Evolutionary conservation across 2,113 vertebrate species (phyloP), one percentile per base, ranked within the genome.

Genomic region (Labeo rohita): DNA sequence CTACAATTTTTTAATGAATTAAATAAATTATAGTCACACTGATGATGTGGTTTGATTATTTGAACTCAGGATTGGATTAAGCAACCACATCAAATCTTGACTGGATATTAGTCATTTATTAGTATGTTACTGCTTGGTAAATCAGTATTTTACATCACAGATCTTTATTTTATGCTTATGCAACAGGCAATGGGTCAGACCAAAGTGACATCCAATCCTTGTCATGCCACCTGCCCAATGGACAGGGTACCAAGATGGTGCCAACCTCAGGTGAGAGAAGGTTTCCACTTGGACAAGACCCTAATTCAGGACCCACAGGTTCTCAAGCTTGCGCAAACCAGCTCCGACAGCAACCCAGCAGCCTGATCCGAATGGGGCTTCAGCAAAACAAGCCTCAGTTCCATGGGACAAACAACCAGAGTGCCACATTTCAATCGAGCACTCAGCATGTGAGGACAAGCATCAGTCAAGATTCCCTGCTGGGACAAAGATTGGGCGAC

Each of bases 151-250:
- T 36, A 66, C 49, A 15, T 15, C 54, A 87, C 18, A 34, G 45
- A 0, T 77, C 10, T n/a, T 80, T 15, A 28, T 28, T n/a, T 36
- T 18, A 66, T 28, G 16, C 8, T 16, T 49, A 95, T 90, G 94
- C 96, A 89, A 80, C 94, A 86, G 97, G 93, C 91, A 94, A 92
- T 34, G 95, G 93, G 80, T 95, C 96, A 34, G 96, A 96, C n/a
- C 95, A 95, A 1, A 95, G 92, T 90, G 93, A 95, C 84, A 91
- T 96, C 9, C 92, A 95, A 36, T 91, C 96, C 76, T 93, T 93
- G 87, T 91, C 96, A 65, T 96, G 94, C 92, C 96, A 97, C 83
- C 89, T 97, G 89, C 90, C 96, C 0, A 93, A 94, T 13, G 90
- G 94, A 0, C 89, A 96, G 47, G 95, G 91, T 63, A 87, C 95